Base-by-base conservation (phyloP, 2,113 vertebrate species). In the Carettochelys insculpta region DNA sequence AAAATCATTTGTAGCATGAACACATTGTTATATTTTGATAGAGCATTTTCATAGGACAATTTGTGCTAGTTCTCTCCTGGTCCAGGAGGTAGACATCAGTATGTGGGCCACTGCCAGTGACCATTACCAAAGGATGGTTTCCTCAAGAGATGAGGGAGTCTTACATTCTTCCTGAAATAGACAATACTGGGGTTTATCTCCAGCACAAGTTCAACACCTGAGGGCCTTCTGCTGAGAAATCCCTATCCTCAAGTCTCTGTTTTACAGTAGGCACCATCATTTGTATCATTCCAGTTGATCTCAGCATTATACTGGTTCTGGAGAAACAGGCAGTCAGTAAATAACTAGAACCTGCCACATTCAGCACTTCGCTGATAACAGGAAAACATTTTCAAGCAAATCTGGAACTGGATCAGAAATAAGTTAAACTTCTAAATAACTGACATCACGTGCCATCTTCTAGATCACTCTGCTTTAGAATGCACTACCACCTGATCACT, bases 131-230 rank as follows among this genome's bases (percentile, higher is more conserved):
- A 12, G 58, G n/a, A 22, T 56, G 10, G 34, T 50, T 38, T 1
- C 61, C 19, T 16, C n/a, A 38, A 38, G 50, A 75, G 61, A 38
- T 34, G 45, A 19, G n/a, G n/a, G n/a, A n/a, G 83, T 47, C 13
- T n/a, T 25, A 25, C 54, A 2, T 0, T 0, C 2, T 24, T 51
- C 43, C 71, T 0, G 0, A 56, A 3, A 1, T 68, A 77, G 8
- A 83, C 27, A 86, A 80, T 22, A 43, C 38, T 45, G 0, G 0
- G 71, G 73, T 47, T 61, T 24, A 51, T 48, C 54, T 83, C 82
- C 53, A 7, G 47, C 41, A 43, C 0, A 5, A 90, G 45, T 5
- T 41, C 1, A 0, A 47, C 56, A 50, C 11, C 25, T 27, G 11
- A 75, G 24, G 24, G 71, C 22, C 43, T 75, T 75, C 71, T 73